These are phyloP conservation scores for Siniperca obscura DNA, from an alignment of 2,797 vertebrate genomes.

Conservation along the genomic window DNA sequence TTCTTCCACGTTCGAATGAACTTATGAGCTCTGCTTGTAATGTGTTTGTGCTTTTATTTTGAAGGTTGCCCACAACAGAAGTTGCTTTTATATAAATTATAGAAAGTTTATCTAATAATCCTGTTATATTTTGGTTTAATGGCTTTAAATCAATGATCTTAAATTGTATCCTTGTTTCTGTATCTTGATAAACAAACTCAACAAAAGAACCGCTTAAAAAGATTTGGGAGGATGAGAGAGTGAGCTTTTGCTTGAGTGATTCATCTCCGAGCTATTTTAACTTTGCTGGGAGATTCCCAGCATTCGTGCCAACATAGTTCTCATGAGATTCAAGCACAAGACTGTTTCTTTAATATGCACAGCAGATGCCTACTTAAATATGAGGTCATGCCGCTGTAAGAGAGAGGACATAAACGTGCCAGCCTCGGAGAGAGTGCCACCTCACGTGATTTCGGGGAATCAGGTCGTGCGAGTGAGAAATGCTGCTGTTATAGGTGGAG, in stretches of 20 bases:
- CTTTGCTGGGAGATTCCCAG: not conserved
- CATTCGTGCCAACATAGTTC: fast-evolving
- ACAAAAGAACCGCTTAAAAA: not conserved
- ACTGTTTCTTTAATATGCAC: not conserved
- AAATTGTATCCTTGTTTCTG: not conserved
- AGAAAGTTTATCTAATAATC: not conserved
- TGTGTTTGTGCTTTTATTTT: slow-evolving; percentile 5
- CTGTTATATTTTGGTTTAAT: not conserved
- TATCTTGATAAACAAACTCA: not conserved
- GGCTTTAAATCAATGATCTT: not conserved
- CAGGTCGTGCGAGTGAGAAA: not conserved
- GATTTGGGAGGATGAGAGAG: not conserved
- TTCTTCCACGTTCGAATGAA: not conserved
- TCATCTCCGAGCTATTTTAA: slow-evolving; percentile 3
- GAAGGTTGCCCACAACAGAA: not conserved
- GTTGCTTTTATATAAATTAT: not conserved
- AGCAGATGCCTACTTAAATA: not conserved
- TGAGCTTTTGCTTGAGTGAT: not conserved
- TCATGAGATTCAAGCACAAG: not conserved
- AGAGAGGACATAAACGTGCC: not conserved
- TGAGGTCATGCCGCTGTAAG: not conserved
- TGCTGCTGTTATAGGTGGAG: fast-evolving
- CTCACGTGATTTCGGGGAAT: slow-evolving; percentile 66
- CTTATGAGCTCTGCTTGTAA: not conserved
- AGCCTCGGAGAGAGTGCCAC: fast-evolving